Evolutionary conservation across 2,888 invertebrate species (phyloP).

Genomic region (Sesia bembeciformis): DNA sequence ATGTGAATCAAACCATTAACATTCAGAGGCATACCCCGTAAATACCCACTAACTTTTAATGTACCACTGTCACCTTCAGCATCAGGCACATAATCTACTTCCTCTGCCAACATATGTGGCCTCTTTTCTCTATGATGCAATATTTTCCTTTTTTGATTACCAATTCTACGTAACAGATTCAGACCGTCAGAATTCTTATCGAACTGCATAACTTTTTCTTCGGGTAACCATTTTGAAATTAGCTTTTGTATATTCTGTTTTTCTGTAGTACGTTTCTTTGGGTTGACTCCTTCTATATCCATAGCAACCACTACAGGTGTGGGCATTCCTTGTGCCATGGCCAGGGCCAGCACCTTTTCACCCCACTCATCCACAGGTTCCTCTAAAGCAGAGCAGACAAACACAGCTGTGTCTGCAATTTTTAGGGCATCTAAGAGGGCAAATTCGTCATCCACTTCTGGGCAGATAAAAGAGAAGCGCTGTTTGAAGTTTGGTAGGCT

Average conservation of each 20-base stretch:
- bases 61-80: slow-evolving; percentile 72
- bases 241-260: slow-evolving; percentile 79
- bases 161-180: slow-evolving; percentile 79
- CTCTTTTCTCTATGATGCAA: slow-evolving; percentile 83
- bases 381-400: slow-evolving; percentile 83
- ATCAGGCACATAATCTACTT: slow-evolving; percentile 77
- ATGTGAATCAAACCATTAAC: slow-evolving; percentile 94
- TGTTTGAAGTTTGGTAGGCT: slow-evolving; percentile 91
- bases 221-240: slow-evolving; percentile 83
- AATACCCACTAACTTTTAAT: slow-evolving; percentile 88
- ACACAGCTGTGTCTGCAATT: slow-evolving; percentile 88
- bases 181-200: slow-evolving; percentile 85
- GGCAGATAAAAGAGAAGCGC: slow-evolving; percentile 86
- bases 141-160: slow-evolving; percentile 85
- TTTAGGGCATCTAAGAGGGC: slow-evolving; percentile 87
- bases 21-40: slow-evolving; percentile 87
- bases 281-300: slow-evolving; percentile 82
- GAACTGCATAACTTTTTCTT: slow-evolving; percentile 85
- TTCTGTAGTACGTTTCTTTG: slow-evolving; percentile 81
- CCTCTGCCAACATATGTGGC: slow-evolving; percentile 89
- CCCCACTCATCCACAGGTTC: slow-evolving; percentile 87
- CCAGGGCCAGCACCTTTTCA: slow-evolving; percentile 81
- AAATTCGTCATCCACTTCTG: slow-evolving; percentile 82
- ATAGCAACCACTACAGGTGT: slow-evolving; percentile 83
- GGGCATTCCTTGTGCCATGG: slow-evolving; percentile 87